A percentile compares a stretch with the other conserved stretches of the same genome.
phyloP scores from a whole-genome alignment of 1,140 invertebrate species.

The Cyrtorhinus lividipennis region DNA sequence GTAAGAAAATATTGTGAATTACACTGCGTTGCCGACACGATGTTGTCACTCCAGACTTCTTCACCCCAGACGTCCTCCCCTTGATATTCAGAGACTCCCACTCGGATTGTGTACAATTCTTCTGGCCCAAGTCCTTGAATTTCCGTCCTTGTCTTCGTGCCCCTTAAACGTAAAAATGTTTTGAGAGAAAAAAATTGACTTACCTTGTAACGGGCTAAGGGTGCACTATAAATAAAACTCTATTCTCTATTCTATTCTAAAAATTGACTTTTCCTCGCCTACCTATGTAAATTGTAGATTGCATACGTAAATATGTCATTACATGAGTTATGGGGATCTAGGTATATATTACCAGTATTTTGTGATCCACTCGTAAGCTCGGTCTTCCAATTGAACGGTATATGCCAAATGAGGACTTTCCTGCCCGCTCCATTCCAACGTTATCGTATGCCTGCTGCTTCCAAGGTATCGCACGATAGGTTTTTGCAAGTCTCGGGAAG shows the following conservation, averaged over 20 bases:
- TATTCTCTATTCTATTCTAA: too few species aligned
- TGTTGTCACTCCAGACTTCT: background rate
- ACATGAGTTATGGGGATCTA: too few species aligned
- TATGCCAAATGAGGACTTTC: background rate
- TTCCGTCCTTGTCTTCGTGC: background rate
- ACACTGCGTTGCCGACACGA: background rate
- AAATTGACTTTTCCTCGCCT: too few species aligned
- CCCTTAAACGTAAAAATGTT: background rate
- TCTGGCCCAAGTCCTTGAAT: background rate
- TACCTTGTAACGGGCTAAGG: too few species aligned
- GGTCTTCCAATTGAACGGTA: background rate
- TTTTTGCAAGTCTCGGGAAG: background rate
- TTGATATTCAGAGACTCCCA: background rate
- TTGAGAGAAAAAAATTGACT: too few species aligned
- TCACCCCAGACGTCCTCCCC: background rate
- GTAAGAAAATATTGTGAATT: too few species aligned
- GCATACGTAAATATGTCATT: too few species aligned
- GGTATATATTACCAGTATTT: slow-evolving; percentile 10
- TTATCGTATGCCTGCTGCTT: background rate
- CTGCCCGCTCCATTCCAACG: background rate
- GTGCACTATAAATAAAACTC: too few species aligned
- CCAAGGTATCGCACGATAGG: background rate
- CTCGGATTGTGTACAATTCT: background rate
- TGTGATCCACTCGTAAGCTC: background rate
- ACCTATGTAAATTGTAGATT: too few species aligned